Base-by-base conservation (phyloP, 2,797 vertebrate genomes). In the Leptodactylus fallax region DNA sequence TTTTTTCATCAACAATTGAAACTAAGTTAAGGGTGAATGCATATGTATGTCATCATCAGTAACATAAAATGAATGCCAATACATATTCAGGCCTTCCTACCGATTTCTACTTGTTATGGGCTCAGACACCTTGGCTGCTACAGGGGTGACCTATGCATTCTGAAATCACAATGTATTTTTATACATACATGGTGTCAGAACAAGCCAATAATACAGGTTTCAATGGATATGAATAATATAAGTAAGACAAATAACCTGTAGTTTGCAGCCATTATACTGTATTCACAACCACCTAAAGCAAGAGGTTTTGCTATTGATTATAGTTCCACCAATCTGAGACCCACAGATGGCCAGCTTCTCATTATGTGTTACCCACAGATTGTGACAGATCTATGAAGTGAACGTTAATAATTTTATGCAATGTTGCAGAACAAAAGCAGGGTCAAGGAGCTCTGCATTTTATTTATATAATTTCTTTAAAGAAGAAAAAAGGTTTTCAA, bases 391-490 rank as follows among this genome's bases (percentile, higher is more conserved):
- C 58, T 65, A 51, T 49, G n/a, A 81, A 65, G 25, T 65, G 61
- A 81, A 25, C 36, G 25, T 45, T 5, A 81, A 25, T 51, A 8
- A 81, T 51, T 49, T 81, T 65, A 13, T 51, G 13, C 65, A 49
- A 13, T 9, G 25, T 47, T 82, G n/a, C 63, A 55, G 23, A 67
- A 51, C 69, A 23, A 19, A 67, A 19, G 7, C 17, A 47, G 51
- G 63, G 63, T 81, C 60, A 65, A 23, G 14, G 14, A 47, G 63
- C 14, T 27, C 47, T 69, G 63, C 60, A 51, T 27, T 19, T 11
- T 10, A 82, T 82, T 69, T 82, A n/a, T 61, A 69, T 82, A 51
- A 82, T 82, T 55, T 69, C 14, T 27, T 53, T 12, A 16, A 67
- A 51, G 6, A 25, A 23, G 60, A 14, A 11, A 25, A 36, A 69